These are phyloP conservation scores for Tetramorium parvispinum DNA, from an alignment of 1,140 invertebrate genomes.

Conservation along the genomic window DNA sequence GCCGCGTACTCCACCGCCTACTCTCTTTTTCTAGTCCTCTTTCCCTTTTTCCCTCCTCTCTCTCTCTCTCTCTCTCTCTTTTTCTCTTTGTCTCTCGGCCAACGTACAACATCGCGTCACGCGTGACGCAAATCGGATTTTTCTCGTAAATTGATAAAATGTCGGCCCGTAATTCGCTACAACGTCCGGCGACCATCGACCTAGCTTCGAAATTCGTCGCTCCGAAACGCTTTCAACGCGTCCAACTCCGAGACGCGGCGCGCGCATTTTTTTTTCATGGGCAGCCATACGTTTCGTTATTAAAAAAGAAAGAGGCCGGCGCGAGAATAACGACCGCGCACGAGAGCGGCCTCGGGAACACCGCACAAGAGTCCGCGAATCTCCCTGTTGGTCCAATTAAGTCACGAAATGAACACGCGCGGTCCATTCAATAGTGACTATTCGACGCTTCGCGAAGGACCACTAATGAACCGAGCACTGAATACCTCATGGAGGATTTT, in stretches of 20 bases:
- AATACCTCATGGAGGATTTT: background rate
- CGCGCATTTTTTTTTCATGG: conserved; percentile 14
- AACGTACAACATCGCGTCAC: conserved; percentile 59
- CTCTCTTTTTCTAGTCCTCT: conserved; percentile 6
- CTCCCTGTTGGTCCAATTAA: conserved; percentile 73
- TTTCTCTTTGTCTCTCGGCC: conserved; percentile 25
- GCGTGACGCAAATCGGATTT: conserved; percentile 76
- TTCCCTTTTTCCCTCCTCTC: background rate
- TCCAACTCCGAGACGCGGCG: conserved; percentile 17
- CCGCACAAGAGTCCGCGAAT: conserved; percentile 59
- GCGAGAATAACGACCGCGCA: conserved; percentile 65
- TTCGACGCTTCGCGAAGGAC: conserved; percentile 65
- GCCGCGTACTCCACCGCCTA: conserved; percentile 49
- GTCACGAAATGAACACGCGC: conserved; percentile 67
- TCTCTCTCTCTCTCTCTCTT: conserved; percentile 13
- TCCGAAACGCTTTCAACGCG: conserved; percentile 31
- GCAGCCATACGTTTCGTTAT: conserved; percentile 33
- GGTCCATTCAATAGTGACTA: conserved; percentile 63
- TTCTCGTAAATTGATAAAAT: conserved; percentile 79
- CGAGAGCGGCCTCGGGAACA: conserved; percentile 45
- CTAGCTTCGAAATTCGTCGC: conserved; percentile 10
- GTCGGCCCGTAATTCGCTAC: conserved; percentile 71
- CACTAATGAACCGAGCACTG: conserved; percentile 71
- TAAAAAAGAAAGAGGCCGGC: conserved; percentile 16
- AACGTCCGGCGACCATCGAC: conserved; percentile 65